These are phyloP conservation scores for Mus minutoides DNA, from an alignment of 2,797 vertebrate species.

Conservation along the genomic window DNA sequence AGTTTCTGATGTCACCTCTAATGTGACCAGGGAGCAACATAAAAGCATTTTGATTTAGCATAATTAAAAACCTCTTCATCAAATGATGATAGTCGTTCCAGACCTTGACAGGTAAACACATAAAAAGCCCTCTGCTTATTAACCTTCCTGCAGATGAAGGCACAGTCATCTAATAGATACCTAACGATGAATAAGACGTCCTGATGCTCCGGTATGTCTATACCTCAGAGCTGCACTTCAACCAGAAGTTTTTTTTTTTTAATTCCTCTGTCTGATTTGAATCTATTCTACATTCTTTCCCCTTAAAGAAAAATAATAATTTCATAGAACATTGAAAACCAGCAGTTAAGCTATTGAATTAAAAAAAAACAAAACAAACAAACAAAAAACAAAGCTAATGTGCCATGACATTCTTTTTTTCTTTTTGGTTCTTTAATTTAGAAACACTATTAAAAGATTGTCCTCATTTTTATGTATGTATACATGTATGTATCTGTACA, in stretches of 20 bases:
- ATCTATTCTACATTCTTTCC: background rate
- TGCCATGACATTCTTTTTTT: background rate
- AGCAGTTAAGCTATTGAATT: background rate
- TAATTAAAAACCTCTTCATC: background rate
- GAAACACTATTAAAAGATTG: background rate
- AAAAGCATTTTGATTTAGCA: constrained; percentile 12
- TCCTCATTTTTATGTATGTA: background rate
- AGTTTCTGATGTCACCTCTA: background rate
- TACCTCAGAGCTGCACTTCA: background rate
- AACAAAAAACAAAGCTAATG: background rate
- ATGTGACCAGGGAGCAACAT: background rate
- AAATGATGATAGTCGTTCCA: background rate
- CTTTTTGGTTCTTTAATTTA: background rate
- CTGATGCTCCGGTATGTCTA: background rate
- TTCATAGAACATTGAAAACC: background rate
- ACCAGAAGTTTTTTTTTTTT: background rate
- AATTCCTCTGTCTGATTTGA: background rate
- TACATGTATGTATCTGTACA: background rate
- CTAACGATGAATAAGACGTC: background rate
- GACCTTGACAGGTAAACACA: background rate
- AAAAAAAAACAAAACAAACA: no score
- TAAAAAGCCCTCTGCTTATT: background rate
- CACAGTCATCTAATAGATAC: background rate
- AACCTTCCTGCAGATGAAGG: background rate
- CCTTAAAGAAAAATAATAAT: background rate